Base-by-base conservation (phyloP, 2,113 vertebrate species). In the Enhydra lutris region DNA sequence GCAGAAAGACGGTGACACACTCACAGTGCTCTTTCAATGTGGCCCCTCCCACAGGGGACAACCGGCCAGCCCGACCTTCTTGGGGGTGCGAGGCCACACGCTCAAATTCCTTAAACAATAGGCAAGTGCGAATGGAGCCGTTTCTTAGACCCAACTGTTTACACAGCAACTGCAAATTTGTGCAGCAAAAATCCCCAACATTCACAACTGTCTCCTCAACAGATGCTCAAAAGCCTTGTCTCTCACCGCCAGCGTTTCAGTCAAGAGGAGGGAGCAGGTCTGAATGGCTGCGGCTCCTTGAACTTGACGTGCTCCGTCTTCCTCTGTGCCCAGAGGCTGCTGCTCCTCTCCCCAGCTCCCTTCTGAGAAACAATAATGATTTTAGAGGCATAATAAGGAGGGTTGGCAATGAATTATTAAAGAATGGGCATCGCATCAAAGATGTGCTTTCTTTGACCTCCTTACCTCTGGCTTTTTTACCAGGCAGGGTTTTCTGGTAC, bases 321-420 rank as follows among this genome's bases (percentile, higher is more conserved):
- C 0, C 4, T 92, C 85, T 93, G 26, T 93, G 94, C 89, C 83
- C 1, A 7, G 91, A 47, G 94, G 81, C 89, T 31, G 74, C 78
- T 2, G 14, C 87, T 65, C 20, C 55, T 55, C 83, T 74, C 24
- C 17, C 50, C 18, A 8, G 61, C 31, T 42, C 47, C n/a, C 39
- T n/a, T 50, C 50, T 91, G 39, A n/a, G 7, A 15, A 36, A 94
- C 79, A 85, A 10, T 47, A 78, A 92, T 18, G 89, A 39, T 6
- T 24, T 98, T 94, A 7, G 2, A 74, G 55, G 45, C 95, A 71
- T 63, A 90, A 95, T 59, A 89, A 97, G 89, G 87, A 94, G 59
- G 91, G 83, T 31, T 93, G 95, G 89, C 88, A 39, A 45, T 97
- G 92, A 97, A 97, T 98, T 97, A 97, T 98, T 97, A 92, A 97